Conservation (phyloP, 2,888 invertebrate species). For the Pammene aurita region DNA sequence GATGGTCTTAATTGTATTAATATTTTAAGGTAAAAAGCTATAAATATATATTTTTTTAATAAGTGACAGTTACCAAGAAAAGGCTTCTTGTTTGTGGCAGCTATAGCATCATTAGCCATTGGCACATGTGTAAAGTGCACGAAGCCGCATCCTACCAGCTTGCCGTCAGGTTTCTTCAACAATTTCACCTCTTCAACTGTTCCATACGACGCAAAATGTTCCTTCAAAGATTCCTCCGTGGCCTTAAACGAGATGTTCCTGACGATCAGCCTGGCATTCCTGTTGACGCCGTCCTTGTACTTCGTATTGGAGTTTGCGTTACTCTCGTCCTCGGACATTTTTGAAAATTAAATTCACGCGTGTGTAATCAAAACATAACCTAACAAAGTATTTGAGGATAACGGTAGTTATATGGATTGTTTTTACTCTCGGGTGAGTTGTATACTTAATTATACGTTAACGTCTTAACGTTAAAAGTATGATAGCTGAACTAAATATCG, state of each 20-base stretch:
- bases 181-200: conserved; percentile 89
- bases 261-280: conserved; percentile 85
- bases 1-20: too few relatives aligned
- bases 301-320: conserved; percentile 49
- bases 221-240: conserved; percentile 86
- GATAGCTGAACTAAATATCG: background rate
- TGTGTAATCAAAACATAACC: conserved; percentile 59
- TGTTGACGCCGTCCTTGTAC: conserved; percentile 62
- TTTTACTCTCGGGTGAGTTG: background rate
- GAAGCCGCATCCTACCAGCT: conserved; percentile 93
- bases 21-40: too few relatives aligned
- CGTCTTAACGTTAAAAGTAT: background rate
- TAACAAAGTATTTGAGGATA: conserved; percentile 31
- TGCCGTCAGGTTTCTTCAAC: conserved; percentile 88
- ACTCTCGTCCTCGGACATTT: conserved; percentile 55
- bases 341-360: conserved; percentile 46
- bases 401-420: background rate
- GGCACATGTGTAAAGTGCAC: conserved; percentile 90
- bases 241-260: conserved; percentile 89
- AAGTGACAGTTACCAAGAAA: conserved; percentile 76
- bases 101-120: conserved; percentile 91
- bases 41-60: too few relatives aligned
- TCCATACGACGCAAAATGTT: conserved; percentile 89
- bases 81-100: conserved; percentile 86
- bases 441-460: background rate